phyloP scores from a whole-genome alignment of 2,113 vertebrate species.

The Monarcha castaneiventris region DNA sequence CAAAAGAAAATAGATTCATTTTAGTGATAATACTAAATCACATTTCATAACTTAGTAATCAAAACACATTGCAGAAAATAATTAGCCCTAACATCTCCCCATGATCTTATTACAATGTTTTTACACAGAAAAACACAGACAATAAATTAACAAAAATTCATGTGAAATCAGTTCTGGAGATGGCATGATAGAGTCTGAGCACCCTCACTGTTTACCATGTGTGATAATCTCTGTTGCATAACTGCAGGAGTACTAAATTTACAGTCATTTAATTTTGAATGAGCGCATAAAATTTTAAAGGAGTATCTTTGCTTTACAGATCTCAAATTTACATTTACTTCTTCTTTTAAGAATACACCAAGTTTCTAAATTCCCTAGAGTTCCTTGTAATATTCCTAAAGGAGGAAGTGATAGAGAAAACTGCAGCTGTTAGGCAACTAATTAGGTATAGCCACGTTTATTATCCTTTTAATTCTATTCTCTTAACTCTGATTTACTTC shows the following conservation, averaged over 20 bases:
- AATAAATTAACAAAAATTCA: not conserved
- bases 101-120: not conserved
- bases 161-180: not conserved
- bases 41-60: not conserved
- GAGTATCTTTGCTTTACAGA: not conserved
- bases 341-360: not conserved
- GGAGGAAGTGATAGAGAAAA: not conserved
- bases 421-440: not conserved
- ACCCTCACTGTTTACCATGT: not conserved
- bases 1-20: not conserved
- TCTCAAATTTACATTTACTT: not conserved
- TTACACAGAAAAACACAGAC: not conserved
- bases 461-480: constrained; percentile 1
- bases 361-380: not conserved
- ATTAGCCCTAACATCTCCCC: not conserved
- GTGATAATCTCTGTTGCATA: not conserved
- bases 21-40: not conserved
- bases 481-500: not conserved
- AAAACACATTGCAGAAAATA: not conserved
- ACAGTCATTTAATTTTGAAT: not conserved
- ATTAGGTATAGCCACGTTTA: not conserved
- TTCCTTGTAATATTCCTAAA: not conserved
- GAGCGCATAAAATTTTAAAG: not conserved
- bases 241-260: not conserved
- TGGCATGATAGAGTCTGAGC: not conserved